Conservation (phyloP, 2,888 invertebrate genomes). For the Gortyna flavago region DNA sequence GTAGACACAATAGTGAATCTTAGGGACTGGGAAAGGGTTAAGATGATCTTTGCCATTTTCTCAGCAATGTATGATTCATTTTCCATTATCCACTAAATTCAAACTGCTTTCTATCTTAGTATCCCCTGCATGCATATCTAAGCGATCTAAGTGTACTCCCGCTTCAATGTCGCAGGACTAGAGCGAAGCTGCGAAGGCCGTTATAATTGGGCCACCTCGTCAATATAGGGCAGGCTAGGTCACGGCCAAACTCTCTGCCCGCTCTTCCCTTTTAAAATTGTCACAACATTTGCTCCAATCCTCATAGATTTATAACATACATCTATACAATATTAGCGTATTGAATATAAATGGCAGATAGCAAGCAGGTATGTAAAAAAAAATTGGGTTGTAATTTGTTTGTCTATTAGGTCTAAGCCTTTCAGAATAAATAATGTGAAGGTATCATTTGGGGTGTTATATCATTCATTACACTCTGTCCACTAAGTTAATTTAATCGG, state of each 20-base stretch:
- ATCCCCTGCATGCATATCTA: slow-evolving; percentile 30
- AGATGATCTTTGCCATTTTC: neutral
- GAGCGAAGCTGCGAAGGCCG: slow-evolving; percentile 78
- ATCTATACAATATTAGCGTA: slow-evolving; percentile 9
- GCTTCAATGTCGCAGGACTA: slow-evolving; percentile 77
- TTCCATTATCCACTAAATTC: slow-evolving; percentile 7
- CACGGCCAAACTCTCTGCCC: slow-evolving; percentile 77
- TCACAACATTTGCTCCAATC: slow-evolving; percentile 39
- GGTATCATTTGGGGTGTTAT: neutral
- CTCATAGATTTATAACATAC: slow-evolving; percentile 20
- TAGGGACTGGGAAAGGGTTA: neutral
- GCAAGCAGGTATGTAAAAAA: neutral
- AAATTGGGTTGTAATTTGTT: neutral
- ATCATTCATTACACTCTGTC: too few species aligned
- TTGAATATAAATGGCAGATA: slow-evolving; percentile 18
- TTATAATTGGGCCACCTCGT: slow-evolving; percentile 84
- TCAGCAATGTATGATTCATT: neutral
- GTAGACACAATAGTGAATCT: neutral
- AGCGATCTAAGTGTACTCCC: slow-evolving; percentile 43
- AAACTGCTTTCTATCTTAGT: slow-evolving; percentile 2
- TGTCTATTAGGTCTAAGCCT: slow-evolving; percentile 4
- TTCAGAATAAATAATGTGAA: slow-evolving; percentile 26
- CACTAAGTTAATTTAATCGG: too few species aligned
- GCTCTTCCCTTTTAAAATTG: slow-evolving; percentile 54
- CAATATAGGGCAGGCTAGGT: slow-evolving; percentile 84